phyloP scores from a whole-genome alignment of 2,113 vertebrate species.

The Gallinago jamesoni region DNA sequence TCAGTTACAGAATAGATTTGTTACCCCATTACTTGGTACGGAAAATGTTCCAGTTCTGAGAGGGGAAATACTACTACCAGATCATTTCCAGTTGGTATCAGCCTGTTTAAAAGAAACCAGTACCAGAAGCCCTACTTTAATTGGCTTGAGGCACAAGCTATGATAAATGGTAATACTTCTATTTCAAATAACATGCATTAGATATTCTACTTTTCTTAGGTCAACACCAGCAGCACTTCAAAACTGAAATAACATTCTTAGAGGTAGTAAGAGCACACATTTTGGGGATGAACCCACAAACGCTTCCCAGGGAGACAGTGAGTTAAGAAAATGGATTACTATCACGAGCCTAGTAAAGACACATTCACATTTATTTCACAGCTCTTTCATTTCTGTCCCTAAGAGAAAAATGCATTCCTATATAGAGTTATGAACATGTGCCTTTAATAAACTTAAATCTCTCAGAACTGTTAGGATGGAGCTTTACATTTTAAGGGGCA shows the following conservation, averaged over 20 bases:
- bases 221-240: neutral
- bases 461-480: neutral
- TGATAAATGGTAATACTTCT: neutral
- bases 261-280: neutral
- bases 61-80: neutral
- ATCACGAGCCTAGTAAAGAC: neutral
- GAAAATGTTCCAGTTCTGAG: neutral
- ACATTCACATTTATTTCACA: neutral
- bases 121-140: neutral
- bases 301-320: neutral
- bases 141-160: neutral
- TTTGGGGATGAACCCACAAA: neutral
- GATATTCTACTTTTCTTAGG: neutral
- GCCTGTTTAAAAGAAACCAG: neutral
- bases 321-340: neutral
- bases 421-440: neutral
- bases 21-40: neutral
- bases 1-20: neutral
- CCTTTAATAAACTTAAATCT: neutral
- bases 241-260: neutral
- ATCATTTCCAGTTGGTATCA: neutral
- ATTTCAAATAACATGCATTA: neutral
- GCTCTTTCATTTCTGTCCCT: neutral
- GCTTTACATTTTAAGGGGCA: neutral
- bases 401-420: neutral